phyloP scores from a whole-genome alignment of 2,797 vertebrate species.

The Syngnathus acus region DNA sequence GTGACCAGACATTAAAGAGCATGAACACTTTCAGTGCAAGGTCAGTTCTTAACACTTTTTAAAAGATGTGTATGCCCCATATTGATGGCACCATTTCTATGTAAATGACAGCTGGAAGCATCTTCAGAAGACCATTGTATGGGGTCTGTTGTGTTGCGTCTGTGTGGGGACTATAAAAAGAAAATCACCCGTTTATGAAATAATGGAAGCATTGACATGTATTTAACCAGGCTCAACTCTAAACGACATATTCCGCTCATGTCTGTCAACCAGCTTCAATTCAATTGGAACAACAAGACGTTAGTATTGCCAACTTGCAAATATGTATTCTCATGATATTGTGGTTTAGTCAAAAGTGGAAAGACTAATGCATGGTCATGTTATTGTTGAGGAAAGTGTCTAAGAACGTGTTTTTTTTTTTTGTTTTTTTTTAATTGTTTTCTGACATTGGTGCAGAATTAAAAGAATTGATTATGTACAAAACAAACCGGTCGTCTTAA shows the following conservation, averaged over 20 bases:
- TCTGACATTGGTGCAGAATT: slow-evolving; percentile 58
- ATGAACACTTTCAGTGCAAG: slow-evolving; percentile 74
- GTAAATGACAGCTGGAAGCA: slow-evolving; percentile 68
- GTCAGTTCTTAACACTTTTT: slow-evolving; percentile 76
- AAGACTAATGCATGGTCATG: slow-evolving; percentile 71
- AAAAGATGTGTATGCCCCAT: slow-evolving; percentile 77
- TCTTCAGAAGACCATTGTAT: slow-evolving; percentile 64
- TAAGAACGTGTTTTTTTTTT: slow-evolving; percentile 47
- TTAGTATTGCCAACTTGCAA: slow-evolving; percentile 65
- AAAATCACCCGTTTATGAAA: slow-evolving; percentile 56
- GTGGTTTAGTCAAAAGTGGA: slow-evolving; percentile 66
- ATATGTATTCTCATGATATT: slow-evolving; percentile 71
- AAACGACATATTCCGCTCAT: slow-evolving; percentile 58
- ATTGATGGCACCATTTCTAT: slow-evolving; percentile 82
- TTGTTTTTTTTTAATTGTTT: slow-evolving; percentile 40
- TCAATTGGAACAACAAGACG: slow-evolving; percentile 40
- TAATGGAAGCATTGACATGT: slow-evolving; percentile 75
- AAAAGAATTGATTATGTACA: slow-evolving; percentile 59
- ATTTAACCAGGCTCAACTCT: slow-evolving; percentile 76
- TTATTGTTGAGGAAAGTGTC: slow-evolving; percentile 68
- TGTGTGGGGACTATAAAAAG: slow-evolving; percentile 32
- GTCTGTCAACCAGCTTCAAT: slow-evolving; percentile 60
- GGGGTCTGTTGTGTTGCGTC: slow-evolving; percentile 62
- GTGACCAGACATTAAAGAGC: slow-evolving; percentile 72
- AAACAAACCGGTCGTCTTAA: slow-evolving; percentile 47